Conservation (phyloP, 2,797 vertebrate species). For the Paguma larvata region DNA sequence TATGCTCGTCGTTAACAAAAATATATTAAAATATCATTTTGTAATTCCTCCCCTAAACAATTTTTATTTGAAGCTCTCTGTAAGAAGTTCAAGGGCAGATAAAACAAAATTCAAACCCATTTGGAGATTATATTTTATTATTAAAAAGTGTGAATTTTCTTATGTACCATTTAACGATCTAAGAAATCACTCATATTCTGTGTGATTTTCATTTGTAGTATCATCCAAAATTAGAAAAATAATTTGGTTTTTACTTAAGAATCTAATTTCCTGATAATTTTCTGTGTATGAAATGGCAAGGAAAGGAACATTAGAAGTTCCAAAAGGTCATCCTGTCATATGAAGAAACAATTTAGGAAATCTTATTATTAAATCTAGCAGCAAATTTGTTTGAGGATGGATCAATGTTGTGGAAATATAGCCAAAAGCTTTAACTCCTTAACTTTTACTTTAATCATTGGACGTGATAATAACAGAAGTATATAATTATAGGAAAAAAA, state of each 20-base stretch:
- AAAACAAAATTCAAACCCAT: background rate
- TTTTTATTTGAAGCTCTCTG: background rate
- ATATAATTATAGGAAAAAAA: background rate
- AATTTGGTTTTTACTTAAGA: background rate
- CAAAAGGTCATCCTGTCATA: background rate
- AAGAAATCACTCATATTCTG: background rate
- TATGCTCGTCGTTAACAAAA: background rate
- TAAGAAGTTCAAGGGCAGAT: background rate
- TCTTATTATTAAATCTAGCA: background rate
- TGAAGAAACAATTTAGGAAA: background rate
- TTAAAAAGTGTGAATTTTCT: background rate
- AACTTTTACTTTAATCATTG: conserved; percentile 39
- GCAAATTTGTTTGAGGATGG: background rate
- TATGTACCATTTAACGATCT: background rate
- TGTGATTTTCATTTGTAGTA: background rate
- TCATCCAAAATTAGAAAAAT: background rate
- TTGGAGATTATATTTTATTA: background rate
- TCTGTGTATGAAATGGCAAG: background rate
- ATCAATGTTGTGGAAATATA: background rate
- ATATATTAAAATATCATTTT: background rate
- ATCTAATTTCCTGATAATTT: background rate
- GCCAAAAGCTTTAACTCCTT: background rate
- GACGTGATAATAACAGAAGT: background rate
- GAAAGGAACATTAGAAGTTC: background rate
- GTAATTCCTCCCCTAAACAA: background rate